Base-by-base conservation (phyloP, 2,113 vertebrate species). In the Motacilla tschutschensis region DNA sequence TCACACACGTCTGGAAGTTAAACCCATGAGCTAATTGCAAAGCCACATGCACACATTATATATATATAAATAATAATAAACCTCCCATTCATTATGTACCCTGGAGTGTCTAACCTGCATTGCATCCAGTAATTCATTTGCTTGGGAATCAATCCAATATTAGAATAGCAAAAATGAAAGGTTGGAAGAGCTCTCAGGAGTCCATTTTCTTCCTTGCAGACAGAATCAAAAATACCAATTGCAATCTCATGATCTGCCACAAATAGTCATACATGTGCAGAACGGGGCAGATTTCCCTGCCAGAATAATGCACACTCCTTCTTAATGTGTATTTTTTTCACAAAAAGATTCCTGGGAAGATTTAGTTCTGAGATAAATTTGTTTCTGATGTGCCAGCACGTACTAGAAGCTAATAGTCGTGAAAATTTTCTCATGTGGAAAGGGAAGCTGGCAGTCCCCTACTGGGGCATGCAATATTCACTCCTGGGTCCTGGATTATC, bases 81-180 rank as follows among this genome's bases (percentile, higher is more conserved):
- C 3, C 2, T 1, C 19, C 29, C 72, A 85, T 90, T 94, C 62
- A 67, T 93, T 90, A 87, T 53, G 38, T 94, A 87, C 53, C 57
- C 72, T 92, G 72, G 72, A 90, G 76, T 77, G 67, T 86, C 87
- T 91, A 88, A 93, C 84, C 87, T 88, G 65, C 53, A 25, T 67
- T 84, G 18, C 76, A 90, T 88, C 57, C 72, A 79, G 72, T 83
- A 87, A 92, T 87, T 91, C 72, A 89, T 91, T 93, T 94, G 57
- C 79, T 81, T 91, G 84, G 79, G 87, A 90, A 88, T 79, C 86
- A 86, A 57, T 90, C 86, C 92, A 94, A 12, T 88, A 77, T 73
- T 75, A 89, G 80, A 91, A 85, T 17, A 71, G 38, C n/a, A 72
- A 64, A 94, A 89, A 67, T 60, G 44, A 74, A 83, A 92, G 85